Conservation (phyloP, 2,888 invertebrate genomes). For the Euclidia mi region DNA sequence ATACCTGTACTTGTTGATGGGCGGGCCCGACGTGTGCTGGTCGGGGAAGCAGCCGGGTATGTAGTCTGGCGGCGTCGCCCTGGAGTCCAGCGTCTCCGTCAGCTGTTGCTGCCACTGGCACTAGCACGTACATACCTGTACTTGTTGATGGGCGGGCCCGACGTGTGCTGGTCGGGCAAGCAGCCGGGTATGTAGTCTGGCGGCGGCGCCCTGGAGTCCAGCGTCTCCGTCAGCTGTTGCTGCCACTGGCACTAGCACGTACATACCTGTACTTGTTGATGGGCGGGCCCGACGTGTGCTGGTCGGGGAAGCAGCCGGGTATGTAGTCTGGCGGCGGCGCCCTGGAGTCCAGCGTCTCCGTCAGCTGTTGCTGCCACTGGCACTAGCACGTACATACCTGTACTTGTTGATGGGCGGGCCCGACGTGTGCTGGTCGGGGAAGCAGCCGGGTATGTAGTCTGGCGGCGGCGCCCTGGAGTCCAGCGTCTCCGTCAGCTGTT, state of each 20-base stretch:
- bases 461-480: conserved; percentile 94
- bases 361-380: conserved; percentile 96
- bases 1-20: conserved; percentile 97
- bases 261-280: too few species aligned
- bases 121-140: too few species aligned
- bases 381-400: too few species aligned
- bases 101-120: conserved; percentile 97
- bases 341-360: conserved; percentile 93
- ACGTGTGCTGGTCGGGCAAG: conserved; percentile 93
- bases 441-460: conserved; percentile 97
- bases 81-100: conserved; percentile 93
- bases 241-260: conserved; percentile 97
- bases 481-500: conserved; percentile 93
- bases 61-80: conserved; percentile 95
- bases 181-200: conserved; percentile 97
- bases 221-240: conserved; percentile 93
- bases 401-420: conserved; percentile 97
- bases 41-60: conserved; percentile 98
- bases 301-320: conserved; percentile 97
- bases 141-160: conserved; percentile 97
- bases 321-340: conserved; percentile 96
- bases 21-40: conserved; percentile 93
- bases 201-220: conserved; percentile 95
- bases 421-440: conserved; percentile 93
- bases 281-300: conserved; percentile 93